These are phyloP conservation scores for Pristionchus arcanus DNA, from an alignment of 2,888 invertebrate species.

Conservation along the genomic window DNA sequence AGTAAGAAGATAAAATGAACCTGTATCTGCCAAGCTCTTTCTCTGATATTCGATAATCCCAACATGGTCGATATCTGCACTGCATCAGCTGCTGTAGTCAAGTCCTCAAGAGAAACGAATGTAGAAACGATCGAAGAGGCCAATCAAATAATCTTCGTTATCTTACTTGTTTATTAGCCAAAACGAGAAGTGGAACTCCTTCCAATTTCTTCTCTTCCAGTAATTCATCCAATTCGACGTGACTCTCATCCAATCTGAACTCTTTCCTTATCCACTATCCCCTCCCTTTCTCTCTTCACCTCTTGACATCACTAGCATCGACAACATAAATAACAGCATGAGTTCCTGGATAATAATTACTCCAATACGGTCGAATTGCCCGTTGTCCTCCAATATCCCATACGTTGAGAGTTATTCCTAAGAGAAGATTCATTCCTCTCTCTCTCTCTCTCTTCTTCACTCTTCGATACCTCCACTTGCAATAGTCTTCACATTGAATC, in stretches of 20 bases:
- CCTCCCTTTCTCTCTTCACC: slow-evolving; percentile 79
- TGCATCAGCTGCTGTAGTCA: slow-evolving; percentile 86
- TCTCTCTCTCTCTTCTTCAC: not conserved
- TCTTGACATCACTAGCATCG: slow-evolving; percentile 93
- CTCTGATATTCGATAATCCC: slow-evolving; percentile 80
- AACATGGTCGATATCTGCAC: slow-evolving; percentile 86
- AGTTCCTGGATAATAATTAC: slow-evolving; percentile 87
- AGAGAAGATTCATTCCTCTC: not conserved
- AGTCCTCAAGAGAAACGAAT: slow-evolving; percentile 83
- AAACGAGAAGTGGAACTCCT: slow-evolving; percentile 92
- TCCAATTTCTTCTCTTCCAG: slow-evolving; percentile 93
- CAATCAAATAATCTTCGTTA: not conserved
- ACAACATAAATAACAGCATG: slow-evolving; percentile 90
- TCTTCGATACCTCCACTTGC: slow-evolving; percentile 59
- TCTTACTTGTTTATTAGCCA: slow-evolving; percentile 92
- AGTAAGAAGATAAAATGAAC: slow-evolving; percentile 72
- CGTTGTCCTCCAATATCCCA: slow-evolving; percentile 99
- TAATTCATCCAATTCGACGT: slow-evolving; percentile 89
- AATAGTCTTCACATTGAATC: slow-evolving; percentile 71
- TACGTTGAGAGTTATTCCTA: slow-evolving; percentile 86
- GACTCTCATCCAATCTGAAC: slow-evolving; percentile 68
- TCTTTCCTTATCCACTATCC: not conserved
- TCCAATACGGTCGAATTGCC: slow-evolving; percentile 98
- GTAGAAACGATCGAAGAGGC: not conserved
- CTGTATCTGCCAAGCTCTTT: slow-evolving; percentile 98